phyloP scores from a whole-genome alignment of 2,888 invertebrate genomes.

The Epiblema foenella region DNA sequence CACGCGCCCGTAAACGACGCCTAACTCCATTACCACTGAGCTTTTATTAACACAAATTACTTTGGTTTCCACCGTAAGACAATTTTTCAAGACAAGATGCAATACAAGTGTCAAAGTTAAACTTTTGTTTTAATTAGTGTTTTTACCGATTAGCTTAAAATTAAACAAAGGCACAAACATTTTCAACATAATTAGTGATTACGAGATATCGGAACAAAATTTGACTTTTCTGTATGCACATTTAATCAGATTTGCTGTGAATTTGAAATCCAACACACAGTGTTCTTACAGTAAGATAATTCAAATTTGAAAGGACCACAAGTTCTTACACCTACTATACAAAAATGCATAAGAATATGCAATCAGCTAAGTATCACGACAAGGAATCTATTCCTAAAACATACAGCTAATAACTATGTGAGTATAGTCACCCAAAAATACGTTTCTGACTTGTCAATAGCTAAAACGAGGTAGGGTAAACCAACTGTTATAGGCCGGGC shows the following conservation, averaged over 20 bases:
- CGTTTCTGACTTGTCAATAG: conserved; percentile 29
- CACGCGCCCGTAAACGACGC: not conserved
- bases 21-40: conserved; percentile 1
- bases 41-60: not conserved
- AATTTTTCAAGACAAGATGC: conserved; percentile 6
- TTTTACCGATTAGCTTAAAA: conserved; percentile 21
- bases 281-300: not conserved
- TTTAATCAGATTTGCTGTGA: not conserved
- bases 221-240: not conserved
- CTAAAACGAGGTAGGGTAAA: conserved; percentile 14
- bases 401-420: conserved; percentile 22
- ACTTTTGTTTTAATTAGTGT: conserved; percentile 9
- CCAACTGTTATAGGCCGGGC: not conserved
- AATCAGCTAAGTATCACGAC: conserved; percentile 25
- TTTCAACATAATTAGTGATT: conserved; percentile 36
- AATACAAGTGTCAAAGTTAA: conserved; percentile 6
- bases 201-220: conserved; percentile 5
- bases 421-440: conserved; percentile 41
- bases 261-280: conserved; percentile 7
- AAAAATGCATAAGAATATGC: conserved; percentile 17
- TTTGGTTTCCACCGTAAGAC: conserved; percentile 5
- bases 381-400: conserved; percentile 29
- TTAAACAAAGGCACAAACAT: conserved; percentile 42
- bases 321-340: not conserved
- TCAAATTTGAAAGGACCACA: conserved; percentile 1